Base-by-base conservation (phyloP, 2,797 vertebrate species). In the Diplodus sargus region DNA sequence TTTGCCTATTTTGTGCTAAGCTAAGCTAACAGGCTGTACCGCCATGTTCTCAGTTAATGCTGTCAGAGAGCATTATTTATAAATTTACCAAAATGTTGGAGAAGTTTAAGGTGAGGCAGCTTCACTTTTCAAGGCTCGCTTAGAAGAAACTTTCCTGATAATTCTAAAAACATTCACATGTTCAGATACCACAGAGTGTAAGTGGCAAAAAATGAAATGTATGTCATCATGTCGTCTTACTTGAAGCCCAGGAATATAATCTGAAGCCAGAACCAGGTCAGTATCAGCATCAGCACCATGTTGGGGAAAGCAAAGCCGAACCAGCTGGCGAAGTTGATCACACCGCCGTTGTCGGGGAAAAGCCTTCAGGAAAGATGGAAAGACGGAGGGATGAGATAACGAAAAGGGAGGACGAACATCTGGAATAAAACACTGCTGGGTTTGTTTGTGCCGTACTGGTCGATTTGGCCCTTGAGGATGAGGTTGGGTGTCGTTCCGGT, bases 291-390 rank as follows among this genome's bases (percentile, higher is more conserved):
- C 60, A 99, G 3, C 17, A 97, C 0, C 96, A 95, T 95, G 90
- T 93, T 95, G 14, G 98, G 98, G 83, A 98, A 98, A 62, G 97
- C 94, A 5, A 98, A 98, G 70, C 84, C 93, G 43, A 99, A 99
- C 98, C 98, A 99, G 70, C 96, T 97, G 74, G 96, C 97, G 61
- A 99, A 99, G 93, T 97, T 99, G 87, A 99, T 94, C 74, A 97
- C 63, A 0, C 94, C 96, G 4, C 67, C 68, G 0, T 97, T 99
- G 0, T 0, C 0, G 0, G 91, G 91, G 58, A 93, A 99, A 70
- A 98, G 4, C 23, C 98, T 99, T 89, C 12, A 63, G 73, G 77
- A 45, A 69, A 65, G 20, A 83, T 0, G 59, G 42, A 67, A 25
- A 63, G 4, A 72, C 1, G 8, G 8, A 74, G 51, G n/a, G 42